Conservation (phyloP, 2,797 vertebrate species). For the Geotrypetes seraphini region DNA sequence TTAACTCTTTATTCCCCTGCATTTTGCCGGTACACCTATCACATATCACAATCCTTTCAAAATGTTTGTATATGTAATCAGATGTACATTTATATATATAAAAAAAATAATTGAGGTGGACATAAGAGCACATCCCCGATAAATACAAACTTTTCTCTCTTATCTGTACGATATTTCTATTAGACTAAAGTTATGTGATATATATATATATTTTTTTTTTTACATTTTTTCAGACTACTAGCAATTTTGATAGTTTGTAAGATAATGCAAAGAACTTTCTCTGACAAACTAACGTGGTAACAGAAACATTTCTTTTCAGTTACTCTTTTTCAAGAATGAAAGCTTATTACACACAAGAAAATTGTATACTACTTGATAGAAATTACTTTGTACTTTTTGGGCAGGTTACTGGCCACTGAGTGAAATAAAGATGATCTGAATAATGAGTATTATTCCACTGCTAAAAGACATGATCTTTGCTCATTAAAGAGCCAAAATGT, state of each 20-base stretch:
- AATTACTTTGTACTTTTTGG: conserved; percentile 67
- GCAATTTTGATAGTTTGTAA: conserved; percentile 81
- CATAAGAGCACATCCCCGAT: conserved; percentile 72
- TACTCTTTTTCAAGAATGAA: conserved; percentile 75
- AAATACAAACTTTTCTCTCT: conserved; percentile 67
- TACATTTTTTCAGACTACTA: conserved; percentile 76
- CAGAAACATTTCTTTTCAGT: conserved; percentile 75
- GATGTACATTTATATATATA: conserved; percentile 72
- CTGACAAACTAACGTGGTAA: conserved; percentile 79
- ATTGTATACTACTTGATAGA: conserved; percentile 74
- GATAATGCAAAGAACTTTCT: conserved; percentile 73
- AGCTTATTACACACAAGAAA: conserved; percentile 66
- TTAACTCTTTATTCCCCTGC: conserved; percentile 45
- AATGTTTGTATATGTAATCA: conserved; percentile 72
- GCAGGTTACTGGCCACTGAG: conserved; percentile 57
- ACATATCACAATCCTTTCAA: conserved; percentile 55
- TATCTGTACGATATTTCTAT: conserved; percentile 77
- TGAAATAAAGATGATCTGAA: conserved; percentile 71
- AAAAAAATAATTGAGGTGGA: conserved; percentile 56
- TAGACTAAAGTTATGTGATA: conserved; percentile 71
- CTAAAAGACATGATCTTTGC: conserved; percentile 66
- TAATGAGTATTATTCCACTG: conserved; percentile 64
- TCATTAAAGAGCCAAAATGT: conserved; percentile 77
- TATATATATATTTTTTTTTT: conserved; percentile 74
- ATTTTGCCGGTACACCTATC: conserved; percentile 52